Conservation (phyloP, 2,797 vertebrate species). For the Dromococcyx pavoninus region DNA sequence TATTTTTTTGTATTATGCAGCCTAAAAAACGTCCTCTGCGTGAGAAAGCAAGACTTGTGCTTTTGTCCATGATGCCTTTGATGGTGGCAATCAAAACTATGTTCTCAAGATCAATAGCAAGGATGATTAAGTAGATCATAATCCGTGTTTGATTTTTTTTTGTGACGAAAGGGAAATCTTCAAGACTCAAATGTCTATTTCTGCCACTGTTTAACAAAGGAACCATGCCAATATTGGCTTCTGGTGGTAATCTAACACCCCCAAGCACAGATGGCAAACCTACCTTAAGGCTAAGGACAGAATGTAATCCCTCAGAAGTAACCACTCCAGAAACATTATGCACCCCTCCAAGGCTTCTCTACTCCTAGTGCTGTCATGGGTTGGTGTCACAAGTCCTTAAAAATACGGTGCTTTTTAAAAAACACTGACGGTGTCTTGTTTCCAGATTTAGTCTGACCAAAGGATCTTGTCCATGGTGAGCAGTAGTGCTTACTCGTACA, state of each 20-base stretch:
- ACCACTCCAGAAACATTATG: background rate
- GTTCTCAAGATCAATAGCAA: conserved; percentile 11
- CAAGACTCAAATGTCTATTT: background rate
- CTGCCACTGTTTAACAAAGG: background rate
- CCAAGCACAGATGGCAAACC: background rate
- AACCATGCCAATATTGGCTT: rapidly evolving
- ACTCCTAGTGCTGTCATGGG: background rate
- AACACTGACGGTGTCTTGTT: background rate
- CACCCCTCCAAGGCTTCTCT: background rate
- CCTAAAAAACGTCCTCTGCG: background rate
- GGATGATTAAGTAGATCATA: background rate
- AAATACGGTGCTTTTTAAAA: background rate
- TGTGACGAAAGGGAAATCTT: background rate
- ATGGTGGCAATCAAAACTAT: background rate
- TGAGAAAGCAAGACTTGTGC: background rate
- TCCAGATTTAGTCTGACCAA: background rate
- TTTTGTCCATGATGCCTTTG: conserved; percentile 25
- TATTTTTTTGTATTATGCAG: background rate
- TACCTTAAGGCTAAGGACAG: background rate
- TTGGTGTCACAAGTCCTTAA: background rate
- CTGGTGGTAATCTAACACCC: too few species aligned
- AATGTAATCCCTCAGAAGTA: background rate
- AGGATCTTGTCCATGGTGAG: background rate
- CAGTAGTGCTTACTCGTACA: background rate
- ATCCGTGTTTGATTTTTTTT: background rate